A percentile compares a stretch with the other conserved stretches of the same genome.
phyloP scores from a whole-genome alignment of 2,113 vertebrate genomes.

The Equus quagga region DNA sequence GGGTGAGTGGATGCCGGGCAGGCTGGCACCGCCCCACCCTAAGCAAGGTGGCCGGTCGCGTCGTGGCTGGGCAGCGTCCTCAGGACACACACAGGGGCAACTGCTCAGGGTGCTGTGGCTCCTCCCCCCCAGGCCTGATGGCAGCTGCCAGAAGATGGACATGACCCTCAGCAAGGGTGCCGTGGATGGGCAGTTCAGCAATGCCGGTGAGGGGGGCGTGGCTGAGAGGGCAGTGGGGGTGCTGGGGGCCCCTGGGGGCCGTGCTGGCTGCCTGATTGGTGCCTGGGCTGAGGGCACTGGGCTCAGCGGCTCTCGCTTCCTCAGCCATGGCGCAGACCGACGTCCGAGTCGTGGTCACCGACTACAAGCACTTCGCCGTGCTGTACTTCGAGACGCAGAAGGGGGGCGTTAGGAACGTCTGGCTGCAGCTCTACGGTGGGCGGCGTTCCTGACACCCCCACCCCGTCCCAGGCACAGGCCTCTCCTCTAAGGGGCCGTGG shows the following conservation, averaged over 20 bases:
- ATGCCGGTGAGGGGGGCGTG: background rate
- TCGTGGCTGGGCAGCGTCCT: fast-evolving
- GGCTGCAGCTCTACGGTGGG: constrained; percentile 25
- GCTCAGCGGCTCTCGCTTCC: background rate
- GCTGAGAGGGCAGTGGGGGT: fast-evolving
- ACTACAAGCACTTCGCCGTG: background rate
- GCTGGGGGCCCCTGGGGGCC: fast-evolving
- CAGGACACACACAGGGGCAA: fast-evolving
- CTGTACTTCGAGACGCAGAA: background rate
- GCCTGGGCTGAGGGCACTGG: fast-evolving
- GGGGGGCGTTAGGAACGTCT: background rate
- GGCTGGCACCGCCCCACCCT: background rate
- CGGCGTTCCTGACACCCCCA: background rate
- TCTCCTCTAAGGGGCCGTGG: background rate
- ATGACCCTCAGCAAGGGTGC: background rate
- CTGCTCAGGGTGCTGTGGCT: background rate
- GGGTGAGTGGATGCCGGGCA: background rate
- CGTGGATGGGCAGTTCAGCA: constrained; percentile 10
- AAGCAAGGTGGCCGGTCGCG: background rate
- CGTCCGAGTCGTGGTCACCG: background rate
- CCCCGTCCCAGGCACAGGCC: background rate
- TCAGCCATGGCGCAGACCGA: constrained; percentile 22
- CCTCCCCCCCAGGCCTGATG: background rate
- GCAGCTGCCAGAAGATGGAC: constrained; percentile 17
- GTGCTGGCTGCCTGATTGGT: background rate